Base-by-base conservation (phyloP, 1,140 invertebrate genomes). In the Euwallacea similis region DNA sequence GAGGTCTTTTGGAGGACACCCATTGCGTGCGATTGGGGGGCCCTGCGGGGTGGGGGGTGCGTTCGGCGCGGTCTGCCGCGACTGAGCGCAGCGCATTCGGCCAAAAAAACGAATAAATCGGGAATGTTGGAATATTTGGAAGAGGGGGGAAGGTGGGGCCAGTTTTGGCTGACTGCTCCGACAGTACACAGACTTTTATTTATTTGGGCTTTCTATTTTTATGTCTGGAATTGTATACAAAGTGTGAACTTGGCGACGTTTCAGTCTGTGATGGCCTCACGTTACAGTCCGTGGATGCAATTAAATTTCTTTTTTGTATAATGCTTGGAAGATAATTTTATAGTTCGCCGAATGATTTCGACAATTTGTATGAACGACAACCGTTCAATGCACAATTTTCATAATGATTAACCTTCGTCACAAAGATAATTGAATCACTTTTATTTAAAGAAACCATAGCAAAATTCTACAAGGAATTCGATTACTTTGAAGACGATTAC, bases 1-100 rank as follows among this genome's bases (percentile, higher is more conserved):
- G 77, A 79, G 77, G 77, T 75, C 74, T 71, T 79, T 79, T 79
- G 75, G 77, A 79, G 77, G 77, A 73, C 77, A 79, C 68, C 72
- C 76, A 76, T 73, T 74, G 73, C 76, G 69, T 76, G 69, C 73
- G 69, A 72, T 54, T 42, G 66, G 21, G 41, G 56, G 10, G 53
- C 42, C 16, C 33, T 1, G 50, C 21, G 56, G 59, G 73, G 47
- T 9, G 54, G 46, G 44, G 42, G 69, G n/a, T 43, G 47, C 33
- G 42, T 60, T 63, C 47, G 13, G 61, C 54, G 42, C 50, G 69
- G 60, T 63, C 58, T 55, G 66, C 66, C 33, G 66, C 69, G 69
- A 63, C 59, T 69, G 47, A 63, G 50, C 67, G 59, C 50, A 63
- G 59, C 60, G 56, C 43, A 44, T 66, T 55, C 11, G 50, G 60